Evolutionary conservation across 2,888 invertebrate species (phyloP), one percentile per base, ranked within the genome.

Genomic region (Drosophila lutescens): DNA sequence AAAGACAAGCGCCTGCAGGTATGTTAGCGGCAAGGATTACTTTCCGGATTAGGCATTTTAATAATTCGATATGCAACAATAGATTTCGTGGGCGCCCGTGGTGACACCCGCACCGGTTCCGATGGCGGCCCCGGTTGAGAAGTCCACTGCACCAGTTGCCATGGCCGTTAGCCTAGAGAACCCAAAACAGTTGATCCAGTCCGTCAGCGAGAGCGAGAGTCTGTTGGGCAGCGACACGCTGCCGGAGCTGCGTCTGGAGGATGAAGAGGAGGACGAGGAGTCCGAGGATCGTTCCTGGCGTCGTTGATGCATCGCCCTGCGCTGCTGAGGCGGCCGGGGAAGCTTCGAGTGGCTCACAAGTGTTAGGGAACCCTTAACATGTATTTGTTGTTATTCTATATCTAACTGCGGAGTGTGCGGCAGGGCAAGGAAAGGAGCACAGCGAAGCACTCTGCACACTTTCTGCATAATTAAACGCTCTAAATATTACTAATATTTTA

Each of bases 281-380:
- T 96, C 96, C 44, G 96, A 96, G 91, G 96, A 96, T 83, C 94
- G 98, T 77, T 97, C 97, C 30, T 98, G 98, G 98, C 93, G 98
- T 77, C 97, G 97, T 96, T 97, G 96, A 94, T 94, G 71, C 65
- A 76, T 46, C 59, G 81, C 81, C 69, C 62, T 49, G 43, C 86
- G 68, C 50, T 57, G 63, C 75, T 71, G 34, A 82, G 65, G 70
- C 72, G 51, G 54, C 68, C 38, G 38, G 61, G 58, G 46, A 59
- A 71, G 63, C 77, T 74, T 59, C 49, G 66, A 44, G 66, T 75
- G 78, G 80, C 76, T 80, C 66, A 69, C 67, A 67, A 66, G 69
- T 80, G 71, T 83, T 86, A 67, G 68, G 71, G 53, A 69, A 47
- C 70, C 80, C 70, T 59, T 46, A 47, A 72, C 54, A 66, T 76